phyloP scores from a whole-genome alignment of 2,113 vertebrate genomes.

The Percina caprodes region DNA sequence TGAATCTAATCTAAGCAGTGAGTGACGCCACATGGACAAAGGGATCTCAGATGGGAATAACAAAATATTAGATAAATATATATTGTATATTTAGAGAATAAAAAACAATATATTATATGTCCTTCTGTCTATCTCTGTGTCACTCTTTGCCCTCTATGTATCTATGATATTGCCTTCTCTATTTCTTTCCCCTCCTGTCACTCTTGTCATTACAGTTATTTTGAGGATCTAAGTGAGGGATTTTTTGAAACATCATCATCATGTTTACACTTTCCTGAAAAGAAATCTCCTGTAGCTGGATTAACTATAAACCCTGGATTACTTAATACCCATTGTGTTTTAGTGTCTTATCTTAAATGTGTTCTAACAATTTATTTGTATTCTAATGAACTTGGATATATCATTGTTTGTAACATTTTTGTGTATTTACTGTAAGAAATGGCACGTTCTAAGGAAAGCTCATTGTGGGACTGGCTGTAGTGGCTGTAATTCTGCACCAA shows the following conservation, averaged over 20 bases:
- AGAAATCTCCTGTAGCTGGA: not conserved
- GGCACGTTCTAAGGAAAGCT: no score
- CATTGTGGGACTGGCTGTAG: no score
- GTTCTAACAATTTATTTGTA: not conserved
- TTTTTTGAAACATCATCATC: slow-evolving; percentile 20
- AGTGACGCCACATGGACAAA: slow-evolving; percentile 69
- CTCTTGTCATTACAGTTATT: slow-evolving; percentile 23
- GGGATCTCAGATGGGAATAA: slow-evolving; percentile 36
- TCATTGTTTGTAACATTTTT: not conserved
- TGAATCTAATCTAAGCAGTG: slow-evolving; percentile 71
- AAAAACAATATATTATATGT: slow-evolving; percentile 39
- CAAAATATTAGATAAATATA: slow-evolving; percentile 62
- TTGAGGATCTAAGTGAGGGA: not conserved
- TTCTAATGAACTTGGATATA: not conserved
- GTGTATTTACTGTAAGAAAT: not conserved
- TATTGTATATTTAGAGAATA: slow-evolving; percentile 16
- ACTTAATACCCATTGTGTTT: not conserved
- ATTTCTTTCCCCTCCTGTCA: slow-evolving; percentile 11
- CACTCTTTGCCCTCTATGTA: not conserved
- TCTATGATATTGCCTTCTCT: slow-evolving; percentile 2
- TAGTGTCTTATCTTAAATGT: not conserved
- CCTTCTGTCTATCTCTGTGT: slow-evolving; percentile 20
- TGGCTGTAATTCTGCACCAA: no score
- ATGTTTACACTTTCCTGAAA: slow-evolving; percentile 8
- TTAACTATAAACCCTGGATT: not conserved